Evolutionary conservation across 2,797 vertebrate genomes (phyloP), one percentile per base, ranked within the genome.

Genomic region (Melanotaenia parkinsoni): DNA sequence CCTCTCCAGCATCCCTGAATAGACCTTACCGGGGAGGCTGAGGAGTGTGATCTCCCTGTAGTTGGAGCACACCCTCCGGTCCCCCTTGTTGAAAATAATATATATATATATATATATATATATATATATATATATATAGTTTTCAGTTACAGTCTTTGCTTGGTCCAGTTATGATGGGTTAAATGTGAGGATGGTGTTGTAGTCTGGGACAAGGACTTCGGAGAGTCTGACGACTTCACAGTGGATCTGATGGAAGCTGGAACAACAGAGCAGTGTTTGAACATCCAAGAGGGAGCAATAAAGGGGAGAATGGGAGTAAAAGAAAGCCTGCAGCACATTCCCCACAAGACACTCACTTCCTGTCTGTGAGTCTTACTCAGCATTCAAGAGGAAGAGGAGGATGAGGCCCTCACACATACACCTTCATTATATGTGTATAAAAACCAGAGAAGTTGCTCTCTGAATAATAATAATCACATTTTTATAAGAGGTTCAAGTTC

Each of bases 301-400:
- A 71, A 84, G 67, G 58, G 54, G 59, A 76, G 76, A 79, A 67
- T 0, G 63, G 73, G 67, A 60, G 65, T 50, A 60, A 61, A 68
- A 74, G 81, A 82, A 73, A 79, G 88, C 87, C 90, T 90, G 78
- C 80, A 93, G 90, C 88, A 88, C 91, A 94, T 93, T 94, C 91
- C 90, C 90, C 86, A 82, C 67, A 90, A 87, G 85, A 91, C 88
- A 78, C 74, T 90, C 90, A 93, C 93, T 94, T 94, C 94, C 94
- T 93, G 92, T 91, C 90, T 88, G 75, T 32, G 69, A 85, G 81
- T 79, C 91, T 92, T 91, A 92, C 90, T 93, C 91, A 88, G 90
- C 93, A 92, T 77, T 70, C 77, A 70, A 79, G 83, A 88, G 86
- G 79, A 91, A 84, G 85, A 91, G 73, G 81, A 81, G 80, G 88